A percentile compares a stretch with the other conserved stretches of the same genome.
These are phyloP conservation scores for Hemiscyllium ocellatum DNA, from an alignment of 2,113 vertebrate species.

Conservation along the genomic window DNA sequence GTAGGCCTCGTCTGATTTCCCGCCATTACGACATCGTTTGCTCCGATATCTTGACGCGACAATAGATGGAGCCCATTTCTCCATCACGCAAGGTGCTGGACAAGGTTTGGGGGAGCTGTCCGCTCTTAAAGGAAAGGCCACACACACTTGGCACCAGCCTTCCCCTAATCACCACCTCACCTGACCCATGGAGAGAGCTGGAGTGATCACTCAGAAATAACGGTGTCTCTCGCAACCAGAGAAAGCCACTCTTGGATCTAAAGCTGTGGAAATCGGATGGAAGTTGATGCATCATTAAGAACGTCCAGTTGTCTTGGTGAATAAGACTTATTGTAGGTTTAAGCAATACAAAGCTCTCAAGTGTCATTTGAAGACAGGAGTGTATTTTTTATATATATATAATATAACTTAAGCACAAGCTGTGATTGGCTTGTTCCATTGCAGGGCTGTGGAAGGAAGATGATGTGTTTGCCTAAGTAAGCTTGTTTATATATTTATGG, in stretches of 20 bases:
- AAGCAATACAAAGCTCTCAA: not conserved
- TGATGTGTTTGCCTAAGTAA: slow-evolving; percentile 44
- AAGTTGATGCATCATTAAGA: not conserved
- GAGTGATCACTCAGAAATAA: not conserved
- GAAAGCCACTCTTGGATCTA: not conserved
- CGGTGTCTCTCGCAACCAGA: not conserved
- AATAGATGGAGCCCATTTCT: not conserved
- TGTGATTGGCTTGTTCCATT: slow-evolving; percentile 42
- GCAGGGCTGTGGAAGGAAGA: slow-evolving; percentile 40
- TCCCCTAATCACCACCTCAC: not conserved
- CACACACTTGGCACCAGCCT: too few relatives aligned
- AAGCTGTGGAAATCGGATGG: not conserved
- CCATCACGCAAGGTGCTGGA: not conserved
- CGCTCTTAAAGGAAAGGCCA: not conserved
- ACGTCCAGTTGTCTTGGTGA: not conserved
- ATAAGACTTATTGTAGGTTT: not conserved
- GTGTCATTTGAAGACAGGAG: not conserved
- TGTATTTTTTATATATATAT: not conserved
- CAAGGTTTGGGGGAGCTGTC: not conserved
- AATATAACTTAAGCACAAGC: too few relatives aligned
- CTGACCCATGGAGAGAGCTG: not conserved
- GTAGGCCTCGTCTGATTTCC: not conserved
- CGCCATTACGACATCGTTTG: not conserved
- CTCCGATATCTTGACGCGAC: not conserved
- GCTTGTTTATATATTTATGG: not conserved